Evolutionary conservation across 1,140 invertebrate species (phyloP).

Genomic region (Atta cephalotes): DNA sequence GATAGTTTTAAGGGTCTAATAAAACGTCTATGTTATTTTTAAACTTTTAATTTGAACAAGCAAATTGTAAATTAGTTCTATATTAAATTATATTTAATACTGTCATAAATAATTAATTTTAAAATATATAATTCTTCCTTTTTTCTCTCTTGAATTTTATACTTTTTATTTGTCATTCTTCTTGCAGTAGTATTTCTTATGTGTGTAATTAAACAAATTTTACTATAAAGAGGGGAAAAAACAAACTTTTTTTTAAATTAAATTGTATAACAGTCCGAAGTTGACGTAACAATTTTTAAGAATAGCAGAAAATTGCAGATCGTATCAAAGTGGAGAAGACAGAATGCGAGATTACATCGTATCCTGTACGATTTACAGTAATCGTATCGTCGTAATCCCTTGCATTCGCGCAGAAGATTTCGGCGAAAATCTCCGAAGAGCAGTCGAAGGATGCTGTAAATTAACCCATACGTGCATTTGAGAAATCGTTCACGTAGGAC

Average conservation of each 20-base stretch:
- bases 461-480: slow-evolving; percentile 55
- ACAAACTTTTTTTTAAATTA: not conserved
- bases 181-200: no score
- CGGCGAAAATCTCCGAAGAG: slow-evolving; percentile 27
- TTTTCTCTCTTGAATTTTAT: no score
- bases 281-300: not conserved
- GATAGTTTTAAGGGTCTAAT: no score
- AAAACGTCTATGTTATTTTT: no score
- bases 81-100: no score
- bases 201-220: no score
- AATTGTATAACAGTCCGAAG: not conserved
- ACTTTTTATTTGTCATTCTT: no score
- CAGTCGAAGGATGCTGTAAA: slow-evolving; percentile 42
- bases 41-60: no score
- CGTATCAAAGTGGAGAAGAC: slow-evolving; percentile 9
- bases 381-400: slow-evolving; percentile 44
- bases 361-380: slow-evolving; percentile 48
- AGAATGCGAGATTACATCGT: slow-evolving; percentile 47
- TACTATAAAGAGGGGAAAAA: not conserved
- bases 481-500: slow-evolving; percentile 57
- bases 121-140: no score
- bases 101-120: no score
- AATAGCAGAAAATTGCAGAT: slow-evolving; percentile 34
- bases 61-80: no score
- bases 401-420: slow-evolving; percentile 45